phyloP scores from a whole-genome alignment of 2,888 invertebrate genomes.

The Lasioglossum malachurum region DNA sequence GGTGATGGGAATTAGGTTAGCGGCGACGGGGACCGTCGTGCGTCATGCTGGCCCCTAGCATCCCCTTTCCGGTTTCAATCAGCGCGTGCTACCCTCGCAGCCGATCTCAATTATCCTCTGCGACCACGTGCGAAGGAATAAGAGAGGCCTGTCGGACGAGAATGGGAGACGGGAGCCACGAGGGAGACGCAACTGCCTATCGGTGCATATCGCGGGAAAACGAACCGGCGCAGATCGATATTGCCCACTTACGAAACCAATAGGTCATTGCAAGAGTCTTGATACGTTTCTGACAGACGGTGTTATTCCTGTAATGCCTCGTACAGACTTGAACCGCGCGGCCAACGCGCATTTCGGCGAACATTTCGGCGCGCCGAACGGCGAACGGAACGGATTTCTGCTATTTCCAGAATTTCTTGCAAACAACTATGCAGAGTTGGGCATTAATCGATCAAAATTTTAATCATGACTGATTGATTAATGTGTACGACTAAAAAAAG shows the following conservation, averaged over 20 bases:
- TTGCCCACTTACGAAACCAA: neutral
- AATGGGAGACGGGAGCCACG: neutral
- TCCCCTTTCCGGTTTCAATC: slow-evolving; percentile 59
- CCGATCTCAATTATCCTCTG: slow-evolving; percentile 62
- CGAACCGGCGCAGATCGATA: neutral
- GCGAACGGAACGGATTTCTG: too few species aligned
- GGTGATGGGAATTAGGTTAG: slow-evolving; percentile 65
- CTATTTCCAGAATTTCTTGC: too few species aligned
- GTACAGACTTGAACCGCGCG: too few species aligned
- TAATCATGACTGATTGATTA: too few species aligned
- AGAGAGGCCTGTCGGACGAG: slow-evolving; percentile 10
- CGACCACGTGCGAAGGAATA: slow-evolving; percentile 50
- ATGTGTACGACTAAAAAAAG: too few species aligned
- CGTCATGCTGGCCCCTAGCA: slow-evolving; percentile 4
- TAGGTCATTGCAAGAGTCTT: neutral
- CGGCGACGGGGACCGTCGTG: slow-evolving; percentile 1
- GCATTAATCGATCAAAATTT: too few species aligned
- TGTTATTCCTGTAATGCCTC: too few species aligned
- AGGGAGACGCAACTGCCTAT: slow-evolving; percentile 3
- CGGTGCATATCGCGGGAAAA: neutral
- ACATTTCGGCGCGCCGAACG: too few species aligned
- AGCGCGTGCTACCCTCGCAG: slow-evolving; percentile 46
- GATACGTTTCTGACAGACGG: neutral
- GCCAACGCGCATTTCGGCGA: too few species aligned
- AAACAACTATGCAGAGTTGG: too few species aligned